A percentile compares a stretch with the other conserved stretches of the same genome.
Conservation (phyloP, 2,888 invertebrate species). For the Hipparchia semele region DNA sequence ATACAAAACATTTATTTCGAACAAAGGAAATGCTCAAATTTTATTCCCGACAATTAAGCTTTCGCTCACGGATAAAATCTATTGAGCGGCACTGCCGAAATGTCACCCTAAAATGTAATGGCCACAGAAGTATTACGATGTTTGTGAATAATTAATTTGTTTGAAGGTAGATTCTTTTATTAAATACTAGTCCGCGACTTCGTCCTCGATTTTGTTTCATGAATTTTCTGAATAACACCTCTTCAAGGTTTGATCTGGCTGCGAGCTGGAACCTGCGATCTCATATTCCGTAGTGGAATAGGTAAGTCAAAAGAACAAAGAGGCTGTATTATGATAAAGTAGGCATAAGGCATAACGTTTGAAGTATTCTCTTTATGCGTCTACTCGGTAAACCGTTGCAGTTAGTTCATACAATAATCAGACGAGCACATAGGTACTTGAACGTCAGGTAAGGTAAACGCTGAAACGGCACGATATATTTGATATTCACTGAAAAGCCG, state of each 20-base stretch:
- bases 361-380: background rate
- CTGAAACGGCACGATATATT: slow-evolving; percentile 41
- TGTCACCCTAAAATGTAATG: slow-evolving; percentile 55
- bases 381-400: slow-evolving; percentile 23
- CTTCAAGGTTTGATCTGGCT: too few relatives aligned
- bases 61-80: slow-evolving; percentile 35
- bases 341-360: background rate
- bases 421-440: slow-evolving; percentile 40
- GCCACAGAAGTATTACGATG: slow-evolving; percentile 49
- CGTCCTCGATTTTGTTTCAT: too few relatives aligned
- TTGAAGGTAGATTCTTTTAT: too few relatives aligned
- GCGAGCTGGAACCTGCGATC: too few relatives aligned
- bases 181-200: too few relatives aligned
- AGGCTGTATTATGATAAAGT: too few relatives aligned
- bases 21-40: slow-evolving; percentile 41
- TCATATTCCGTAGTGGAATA: too few relatives aligned
- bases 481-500: slow-evolving; percentile 34
- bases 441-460: slow-evolving; percentile 43
- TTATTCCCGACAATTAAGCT: slow-evolving; percentile 42
- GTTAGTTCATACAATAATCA: slow-evolving; percentile 41
- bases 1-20: slow-evolving; percentile 30
- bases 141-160: slow-evolving; percentile 30
- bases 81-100: slow-evolving; percentile 44
- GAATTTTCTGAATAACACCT: too few relatives aligned
- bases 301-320: too few relatives aligned